These are phyloP conservation scores for Rhinopithecus roxellana DNA, from an alignment of 2,113 vertebrate genomes.

Conservation along the genomic window DNA sequence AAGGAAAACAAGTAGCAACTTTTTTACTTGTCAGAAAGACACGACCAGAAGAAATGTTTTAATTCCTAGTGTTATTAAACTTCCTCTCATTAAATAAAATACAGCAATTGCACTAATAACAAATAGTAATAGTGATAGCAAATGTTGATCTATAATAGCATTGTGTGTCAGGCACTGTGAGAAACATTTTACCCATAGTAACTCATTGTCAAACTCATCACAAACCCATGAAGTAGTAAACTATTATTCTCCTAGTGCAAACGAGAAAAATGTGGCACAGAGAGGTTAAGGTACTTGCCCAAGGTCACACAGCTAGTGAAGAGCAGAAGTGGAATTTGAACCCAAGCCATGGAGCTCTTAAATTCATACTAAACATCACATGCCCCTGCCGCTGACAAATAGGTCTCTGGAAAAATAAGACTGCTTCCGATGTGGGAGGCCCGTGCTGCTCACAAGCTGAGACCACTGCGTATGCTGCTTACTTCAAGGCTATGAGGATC, in stretches of 20 bases:
- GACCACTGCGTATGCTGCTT: rapidly evolving
- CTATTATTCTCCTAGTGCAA: background rate
- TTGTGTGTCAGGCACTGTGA: background rate
- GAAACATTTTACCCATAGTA: background rate
- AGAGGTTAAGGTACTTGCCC: background rate
- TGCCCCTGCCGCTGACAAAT: background rate
- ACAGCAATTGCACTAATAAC: no score
- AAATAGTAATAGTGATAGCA: background rate
- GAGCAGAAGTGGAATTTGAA: background rate
- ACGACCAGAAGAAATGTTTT: background rate
- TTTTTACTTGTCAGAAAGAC: background rate
- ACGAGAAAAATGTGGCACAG: background rate
- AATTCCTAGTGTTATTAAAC: background rate
- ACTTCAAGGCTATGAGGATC: background rate
- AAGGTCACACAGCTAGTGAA: background rate
- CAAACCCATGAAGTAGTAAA: background rate
- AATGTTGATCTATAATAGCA: background rate
- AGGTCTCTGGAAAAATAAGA: background rate
- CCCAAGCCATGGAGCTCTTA: background rate
- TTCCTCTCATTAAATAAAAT: background rate
- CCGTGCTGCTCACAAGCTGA: background rate
- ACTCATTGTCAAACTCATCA: background rate
- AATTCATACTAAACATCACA: rapidly evolving
- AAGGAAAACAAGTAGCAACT: background rate
- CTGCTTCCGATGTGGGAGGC: background rate